Percentiles rank a stretch among this genome's conserved stretches.
These are phyloP conservation scores for Onthophagus taurus DNA, from an alignment of 1,140 invertebrate species.

Conservation along the genomic window DNA sequence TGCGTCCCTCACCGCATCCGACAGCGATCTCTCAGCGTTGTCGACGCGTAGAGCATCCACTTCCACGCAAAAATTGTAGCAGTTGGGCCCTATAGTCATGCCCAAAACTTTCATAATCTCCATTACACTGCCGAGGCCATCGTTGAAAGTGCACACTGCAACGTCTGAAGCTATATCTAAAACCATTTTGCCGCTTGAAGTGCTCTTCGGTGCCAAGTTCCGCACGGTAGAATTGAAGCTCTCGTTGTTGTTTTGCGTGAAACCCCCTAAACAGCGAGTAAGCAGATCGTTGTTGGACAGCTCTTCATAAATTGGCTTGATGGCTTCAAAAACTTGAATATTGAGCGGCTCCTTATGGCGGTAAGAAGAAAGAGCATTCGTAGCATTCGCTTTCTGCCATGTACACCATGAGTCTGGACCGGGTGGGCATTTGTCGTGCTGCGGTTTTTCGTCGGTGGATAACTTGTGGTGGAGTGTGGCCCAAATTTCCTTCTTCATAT, in stretches of 20 bases:
- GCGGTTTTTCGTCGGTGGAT: conserved; percentile 24
- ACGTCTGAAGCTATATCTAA: no score
- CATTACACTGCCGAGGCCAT: neutral
- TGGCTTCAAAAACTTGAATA: neutral
- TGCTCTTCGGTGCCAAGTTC: no score
- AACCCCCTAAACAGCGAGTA: neutral
- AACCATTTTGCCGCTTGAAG: no score
- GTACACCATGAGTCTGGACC: conserved; percentile 16
- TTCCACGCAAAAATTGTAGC: neutral
- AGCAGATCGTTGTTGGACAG: neutral
- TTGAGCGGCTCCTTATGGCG: neutral
- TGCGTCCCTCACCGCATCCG: neutral
- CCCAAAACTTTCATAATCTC: conserved; percentile 3
- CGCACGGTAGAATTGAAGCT: neutral
- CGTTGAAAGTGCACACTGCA: no score
- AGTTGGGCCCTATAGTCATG: neutral
- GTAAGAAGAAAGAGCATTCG: neutral
- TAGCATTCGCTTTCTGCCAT: conserved; percentile 15
- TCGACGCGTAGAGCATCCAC: neutral
- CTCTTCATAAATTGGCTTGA: neutral
- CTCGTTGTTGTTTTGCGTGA: neutral
- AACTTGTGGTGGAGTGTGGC: conserved; percentile 22
- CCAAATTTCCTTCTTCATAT: conserved; percentile 27
- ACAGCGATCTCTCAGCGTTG: conserved; percentile 2
- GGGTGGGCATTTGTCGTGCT: conserved; percentile 20